Conservation (phyloP, 2,113 vertebrate genomes). For the Columba janthina region DNA sequence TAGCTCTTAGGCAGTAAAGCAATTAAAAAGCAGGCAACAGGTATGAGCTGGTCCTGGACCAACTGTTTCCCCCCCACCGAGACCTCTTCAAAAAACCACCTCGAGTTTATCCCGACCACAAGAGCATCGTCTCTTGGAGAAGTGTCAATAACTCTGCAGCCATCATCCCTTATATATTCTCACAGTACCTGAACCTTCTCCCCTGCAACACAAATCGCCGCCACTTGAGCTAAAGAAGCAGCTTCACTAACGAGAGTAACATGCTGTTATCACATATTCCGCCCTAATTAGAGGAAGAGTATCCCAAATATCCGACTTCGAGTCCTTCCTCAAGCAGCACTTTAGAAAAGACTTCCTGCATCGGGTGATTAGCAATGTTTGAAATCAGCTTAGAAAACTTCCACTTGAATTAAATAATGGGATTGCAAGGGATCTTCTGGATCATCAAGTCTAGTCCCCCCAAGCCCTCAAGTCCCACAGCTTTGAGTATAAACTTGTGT, state of each 20-base stretch:
- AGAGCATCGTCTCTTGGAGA: not conserved
- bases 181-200: not conserved
- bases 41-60: not conserved
- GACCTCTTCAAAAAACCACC: not conserved
- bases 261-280: not conserved
- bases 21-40: not conserved
- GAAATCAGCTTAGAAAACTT: not conserved
- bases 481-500: not conserved
- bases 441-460: not conserved
- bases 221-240: not conserved
- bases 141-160: not conserved
- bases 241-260: not conserved
- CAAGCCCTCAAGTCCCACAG: not conserved
- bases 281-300: not conserved
- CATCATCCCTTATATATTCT: not conserved
- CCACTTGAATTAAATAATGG: not conserved
- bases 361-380: not conserved
- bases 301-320: not conserved
- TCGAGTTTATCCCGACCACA: not conserved
- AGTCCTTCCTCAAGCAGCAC: not conserved
- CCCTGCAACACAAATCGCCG: not conserved
- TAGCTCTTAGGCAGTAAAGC: not conserved
- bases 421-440: not conserved
- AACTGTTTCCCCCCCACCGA: not conserved
- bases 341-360: not conserved